A percentile compares a stretch with the other conserved stretches of the same genome.
These are phyloP conservation scores for Axea sp. DNA, from an alignment of 2,888 invertebrate genomes.

Conservation along the genomic window DNA sequence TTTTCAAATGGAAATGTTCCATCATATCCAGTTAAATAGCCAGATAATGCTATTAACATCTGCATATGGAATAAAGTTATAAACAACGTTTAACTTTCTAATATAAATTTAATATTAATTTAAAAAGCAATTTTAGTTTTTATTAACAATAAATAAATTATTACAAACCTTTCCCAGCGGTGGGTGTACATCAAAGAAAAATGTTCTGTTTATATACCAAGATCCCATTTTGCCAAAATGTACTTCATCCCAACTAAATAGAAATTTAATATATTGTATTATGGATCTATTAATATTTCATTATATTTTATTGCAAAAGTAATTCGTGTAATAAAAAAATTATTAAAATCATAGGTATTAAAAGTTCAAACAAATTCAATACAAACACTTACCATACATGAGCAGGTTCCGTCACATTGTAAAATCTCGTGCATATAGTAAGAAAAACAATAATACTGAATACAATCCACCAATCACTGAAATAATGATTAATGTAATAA, in stretches of 20 bases:
- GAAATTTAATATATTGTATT: too few relatives aligned
- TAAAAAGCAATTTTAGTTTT: too few relatives aligned
- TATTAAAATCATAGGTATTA: too few relatives aligned
- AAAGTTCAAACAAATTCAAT: too few relatives aligned
- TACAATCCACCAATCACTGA: constrained; percentile 84
- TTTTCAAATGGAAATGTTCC: constrained; percentile 96
- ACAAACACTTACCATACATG: constrained; percentile 92
- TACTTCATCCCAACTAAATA: constrained; percentile 97
- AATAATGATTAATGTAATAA: background rate
- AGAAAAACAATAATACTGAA: constrained; percentile 84
- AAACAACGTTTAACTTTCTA: too few relatives aligned
- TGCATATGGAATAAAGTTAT: constrained; percentile 76
- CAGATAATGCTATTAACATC: constrained; percentile 97
- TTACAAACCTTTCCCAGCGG: constrained; percentile 92
- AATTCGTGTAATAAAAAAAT: too few relatives aligned
- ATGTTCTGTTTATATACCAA: constrained; percentile 98
- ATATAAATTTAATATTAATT: too few relatives aligned
- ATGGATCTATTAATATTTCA: too few relatives aligned
- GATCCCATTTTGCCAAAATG: constrained; percentile 99
- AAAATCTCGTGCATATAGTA: constrained; percentile 89
- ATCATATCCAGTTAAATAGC: constrained; percentile 95
- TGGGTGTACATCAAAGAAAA: constrained; percentile 99
- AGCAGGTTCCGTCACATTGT: constrained; percentile 94
- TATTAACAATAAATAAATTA: too few relatives aligned
- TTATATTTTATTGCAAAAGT: too few relatives aligned